Evolutionary conservation across 64 coral and sea anemone genomes (phyloP).

Genomic region (Actinia equina): DNA sequence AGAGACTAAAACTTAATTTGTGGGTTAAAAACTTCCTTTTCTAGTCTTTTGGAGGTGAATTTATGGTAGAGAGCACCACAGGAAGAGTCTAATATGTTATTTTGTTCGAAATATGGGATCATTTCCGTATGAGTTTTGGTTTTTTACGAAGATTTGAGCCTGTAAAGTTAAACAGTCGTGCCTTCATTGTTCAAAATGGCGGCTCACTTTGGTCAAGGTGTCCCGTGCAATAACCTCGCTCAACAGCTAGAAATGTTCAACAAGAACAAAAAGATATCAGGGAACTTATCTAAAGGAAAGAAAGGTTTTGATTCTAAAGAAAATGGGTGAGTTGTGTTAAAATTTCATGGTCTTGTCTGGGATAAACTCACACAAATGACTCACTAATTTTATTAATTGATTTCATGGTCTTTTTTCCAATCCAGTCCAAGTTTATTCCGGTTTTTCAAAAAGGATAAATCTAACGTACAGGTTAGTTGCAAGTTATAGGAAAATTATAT

Average conservation of each 20-base stretch:
- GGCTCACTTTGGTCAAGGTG: neutral
- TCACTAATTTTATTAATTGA: no score
- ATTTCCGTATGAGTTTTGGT: neutral
- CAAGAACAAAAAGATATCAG: neutral
- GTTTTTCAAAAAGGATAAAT: slow-evolving; percentile 19
- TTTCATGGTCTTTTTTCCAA: neutral
- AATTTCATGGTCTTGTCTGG: neutral
- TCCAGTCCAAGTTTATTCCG: slow-evolving; percentile 2
- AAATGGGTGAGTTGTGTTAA: neutral
- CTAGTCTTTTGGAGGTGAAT: neutral
- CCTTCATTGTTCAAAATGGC: neutral
- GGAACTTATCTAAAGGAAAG: neutral
- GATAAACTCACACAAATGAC: no score
- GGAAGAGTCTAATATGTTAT: neutral
- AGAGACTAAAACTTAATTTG: neutral
- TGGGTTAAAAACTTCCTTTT: neutral
- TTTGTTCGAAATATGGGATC: neutral
- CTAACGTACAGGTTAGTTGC: neutral
- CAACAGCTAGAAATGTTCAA: neutral
- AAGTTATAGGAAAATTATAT: neutral
- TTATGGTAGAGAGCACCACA: neutral
- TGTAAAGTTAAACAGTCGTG: neutral
- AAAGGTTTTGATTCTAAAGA: neutral
- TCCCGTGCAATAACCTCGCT: slow-evolving; percentile 8
- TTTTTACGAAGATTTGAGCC: neutral